Base-by-base conservation (phyloP, 2,888 invertebrate genomes). In the Dione juno region DNA sequence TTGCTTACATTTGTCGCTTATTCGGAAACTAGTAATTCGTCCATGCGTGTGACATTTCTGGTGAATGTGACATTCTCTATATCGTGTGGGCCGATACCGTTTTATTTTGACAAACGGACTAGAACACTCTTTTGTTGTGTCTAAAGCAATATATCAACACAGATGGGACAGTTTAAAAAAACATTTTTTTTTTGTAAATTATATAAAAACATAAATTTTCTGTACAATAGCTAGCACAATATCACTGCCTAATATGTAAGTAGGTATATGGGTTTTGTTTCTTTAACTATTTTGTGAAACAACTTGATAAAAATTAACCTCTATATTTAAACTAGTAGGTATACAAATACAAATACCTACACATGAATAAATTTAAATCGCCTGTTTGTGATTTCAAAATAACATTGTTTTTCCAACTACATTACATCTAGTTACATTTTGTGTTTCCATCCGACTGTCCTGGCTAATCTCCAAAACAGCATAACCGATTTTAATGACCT, bases 31-130 rank as follows among this genome's bases (percentile, higher is more conserved):
- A 68, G 66, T 74, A 75, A 75, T 75, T 73, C 77, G 68, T 76
- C 70, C 76, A 73, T 73, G 75, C 77, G 70, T 75, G 75, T 74
- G 78, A 77, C 77, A 73, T 82, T 84, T 81, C 83, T 72, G 76
- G 69, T 74, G 70, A 67, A 74, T 75, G 77, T 74, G 77, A 77
- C 79, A 76, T 83, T 84, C 81, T 83, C 80, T 80, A 78, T 78
- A 77, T 79, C 81, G 79, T 79, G 81, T 90, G 87, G 89, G 88
- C 85, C 78, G 87, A 83, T 79, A 79, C 81, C 85, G 86, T 89
- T 90, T 87, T 92, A 90, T 92, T 91, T 89, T 89, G 90, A 89
- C 90, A 88, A 86, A 87, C 88, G 84, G 81, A 85, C 84, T 82
- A 85, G 83, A 80, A 85, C 81, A 84, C 83, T 81, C 85, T 89